Percentiles rank a stretch among this genome's conserved stretches.
These are phyloP conservation scores for Ptychochromis oligacanthus DNA, from an alignment of 2,113 vertebrate species.

Conservation along the genomic window DNA sequence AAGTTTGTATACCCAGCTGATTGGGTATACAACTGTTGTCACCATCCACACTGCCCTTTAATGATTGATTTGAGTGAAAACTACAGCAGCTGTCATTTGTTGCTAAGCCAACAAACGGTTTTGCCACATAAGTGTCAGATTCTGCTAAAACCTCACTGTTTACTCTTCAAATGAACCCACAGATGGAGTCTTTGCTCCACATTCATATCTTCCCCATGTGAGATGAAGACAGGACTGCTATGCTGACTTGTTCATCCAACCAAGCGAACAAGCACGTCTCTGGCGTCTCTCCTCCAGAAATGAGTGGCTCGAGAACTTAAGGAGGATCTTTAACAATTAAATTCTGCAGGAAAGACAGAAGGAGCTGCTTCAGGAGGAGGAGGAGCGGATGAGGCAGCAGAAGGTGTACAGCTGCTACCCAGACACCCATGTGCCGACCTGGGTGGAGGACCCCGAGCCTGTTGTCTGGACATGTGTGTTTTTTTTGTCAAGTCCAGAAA, in stretches of 20 bases:
- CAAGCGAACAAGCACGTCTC: conserved; percentile 7
- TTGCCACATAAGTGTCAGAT: background rate
- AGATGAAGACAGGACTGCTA: background rate
- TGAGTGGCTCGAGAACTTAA: conserved; percentile 31
- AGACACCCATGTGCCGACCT: conserved; percentile 48
- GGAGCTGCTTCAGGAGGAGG: conserved; percentile 36
- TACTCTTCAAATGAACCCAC: conserved; percentile 7
- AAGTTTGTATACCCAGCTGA: background rate
- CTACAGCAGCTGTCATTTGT: conserved; percentile 33
- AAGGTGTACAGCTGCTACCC: conserved; percentile 71
- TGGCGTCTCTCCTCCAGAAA: conserved; percentile 29
- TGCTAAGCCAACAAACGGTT: conserved; percentile 11
- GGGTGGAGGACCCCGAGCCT: conserved; percentile 7
- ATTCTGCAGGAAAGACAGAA: conserved; percentile 34
- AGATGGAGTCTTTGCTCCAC: background rate
- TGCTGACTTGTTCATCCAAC: background rate
- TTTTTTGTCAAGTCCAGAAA: background rate
- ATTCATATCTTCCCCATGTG: background rate
- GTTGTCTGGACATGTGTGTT: conserved; percentile 7
- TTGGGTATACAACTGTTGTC: conserved; percentile 16
- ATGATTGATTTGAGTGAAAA: conserved; percentile 38
- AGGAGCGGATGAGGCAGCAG: conserved; percentile 46
- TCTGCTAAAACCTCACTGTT: background rate
- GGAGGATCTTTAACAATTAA: conserved; percentile 48
- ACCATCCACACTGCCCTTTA: background rate